Evolutionary conservation across 2,113 vertebrate genomes (phyloP), one percentile per base, ranked within the genome.

Genomic region (Chaetura pelagica): DNA sequence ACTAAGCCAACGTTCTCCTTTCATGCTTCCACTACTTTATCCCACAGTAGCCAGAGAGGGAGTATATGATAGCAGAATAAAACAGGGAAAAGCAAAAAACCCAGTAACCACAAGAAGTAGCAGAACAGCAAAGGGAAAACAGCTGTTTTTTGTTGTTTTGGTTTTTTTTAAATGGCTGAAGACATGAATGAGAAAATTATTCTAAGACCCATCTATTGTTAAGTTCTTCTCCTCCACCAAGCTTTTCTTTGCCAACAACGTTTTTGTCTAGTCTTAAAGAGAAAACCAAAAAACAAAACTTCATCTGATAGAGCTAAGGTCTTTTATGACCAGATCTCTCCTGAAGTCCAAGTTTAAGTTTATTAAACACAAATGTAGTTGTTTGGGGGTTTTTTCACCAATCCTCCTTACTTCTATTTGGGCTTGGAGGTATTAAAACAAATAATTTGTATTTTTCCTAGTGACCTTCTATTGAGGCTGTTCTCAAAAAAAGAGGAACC

Each of bases 151-250:
- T 38, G 51, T 54, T 51, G 13, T 52, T 52, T 10, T 6, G 4
- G 15, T 22, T 57, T 55, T 57, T 59, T 10, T 35, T 79, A 89
- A 72, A 74, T 44, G 51, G 32, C 40, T 74, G 52, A 90, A 90
- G 24, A 93, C 21, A 54, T 1, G 4, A 91, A 8, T 12, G 20
- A 92, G 17, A 84, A 93, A 88, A 71, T 48, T 40, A 49, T 80
- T 87, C 34, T 30, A 86, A 85, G 58, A 90, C 19, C 24, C 17
- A 61, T 75, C 26, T 94, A 94, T 78, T 93, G 19, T 90, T 90
- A 89, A 57, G 14, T 64, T 32, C 18, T 93, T 10, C 46, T 87
- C 30, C 48, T 86, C 30, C 49, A 35, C 4, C 38, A 81, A 88
- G 88, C 22, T 67, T 8, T 69, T 86, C 49, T 48, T 64, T 72